phyloP scores from a whole-genome alignment of 2,888 invertebrate species.

The Drosophila fulvimacula region DNA sequence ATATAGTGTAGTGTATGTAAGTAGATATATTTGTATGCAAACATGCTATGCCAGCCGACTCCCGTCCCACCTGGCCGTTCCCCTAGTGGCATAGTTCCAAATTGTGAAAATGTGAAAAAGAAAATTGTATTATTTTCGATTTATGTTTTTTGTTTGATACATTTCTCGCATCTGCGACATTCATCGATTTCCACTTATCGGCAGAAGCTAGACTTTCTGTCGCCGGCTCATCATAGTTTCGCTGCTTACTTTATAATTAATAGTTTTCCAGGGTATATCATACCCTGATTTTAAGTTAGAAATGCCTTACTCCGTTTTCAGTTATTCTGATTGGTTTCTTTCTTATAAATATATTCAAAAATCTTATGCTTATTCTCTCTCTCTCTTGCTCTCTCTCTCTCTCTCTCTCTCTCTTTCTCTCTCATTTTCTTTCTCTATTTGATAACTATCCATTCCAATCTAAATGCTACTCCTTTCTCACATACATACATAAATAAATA shows the following conservation, averaged over 20 bases:
- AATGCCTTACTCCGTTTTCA: not conserved
- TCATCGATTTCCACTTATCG: conserved; percentile 11
- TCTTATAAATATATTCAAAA: not conserved
- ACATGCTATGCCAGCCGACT: conserved; percentile 12
- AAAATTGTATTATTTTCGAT: conserved; percentile 9
- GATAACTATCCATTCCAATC: conserved; percentile 8
- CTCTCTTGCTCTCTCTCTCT: conserved; percentile 28
- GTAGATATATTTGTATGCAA: conserved; percentile 1
- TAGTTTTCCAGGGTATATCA: not conserved
- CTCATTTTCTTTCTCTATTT: conserved; percentile 22
- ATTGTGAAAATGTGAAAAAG: not conserved
- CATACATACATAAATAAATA: conserved; percentile 17
- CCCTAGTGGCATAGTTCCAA: conserved; percentile 6
- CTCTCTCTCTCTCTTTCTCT: conserved; percentile 11
- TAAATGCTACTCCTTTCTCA: conserved; percentile 10
- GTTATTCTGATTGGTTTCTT: not conserved
- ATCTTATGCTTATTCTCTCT: conserved; percentile 17
- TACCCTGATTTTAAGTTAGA: not conserved
- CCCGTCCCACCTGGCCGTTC: conserved; percentile 3
- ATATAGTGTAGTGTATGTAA: not conserved
- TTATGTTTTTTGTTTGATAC: conserved; percentile 4
- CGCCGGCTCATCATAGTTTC: not conserved
- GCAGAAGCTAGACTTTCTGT: conserved; percentile 5
- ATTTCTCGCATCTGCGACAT: conserved; percentile 5
- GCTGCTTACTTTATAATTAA: not conserved